A percentile compares a stretch with the other conserved stretches of the same genome.
phyloP scores from a whole-genome alignment of 2,888 invertebrate species.

The Zhuqinia jingwanae region DNA sequence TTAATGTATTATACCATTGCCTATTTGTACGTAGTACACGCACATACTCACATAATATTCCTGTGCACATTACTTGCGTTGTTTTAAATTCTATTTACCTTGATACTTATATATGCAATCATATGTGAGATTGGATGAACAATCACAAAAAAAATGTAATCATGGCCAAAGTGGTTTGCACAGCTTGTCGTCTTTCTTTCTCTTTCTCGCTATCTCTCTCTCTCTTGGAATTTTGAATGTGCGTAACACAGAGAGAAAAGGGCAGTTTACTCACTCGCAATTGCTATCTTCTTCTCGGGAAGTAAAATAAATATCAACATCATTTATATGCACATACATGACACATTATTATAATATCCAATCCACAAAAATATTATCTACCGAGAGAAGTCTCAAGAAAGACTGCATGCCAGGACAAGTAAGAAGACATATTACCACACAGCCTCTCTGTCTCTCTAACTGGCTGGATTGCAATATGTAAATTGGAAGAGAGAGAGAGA shows the following conservation, averaged over 20 bases:
- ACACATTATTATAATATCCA: not conserved
- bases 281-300: constrained; percentile 11
- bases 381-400: no score
- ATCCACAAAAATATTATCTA: constrained; percentile 50
- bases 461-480: constrained; percentile 42
- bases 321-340: constrained; percentile 58
- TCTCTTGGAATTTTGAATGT: constrained; percentile 42
- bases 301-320: constrained; percentile 58
- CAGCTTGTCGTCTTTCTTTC: constrained; percentile 52
- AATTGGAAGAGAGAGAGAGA: constrained; percentile 45
- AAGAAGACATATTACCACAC: constrained; percentile 55
- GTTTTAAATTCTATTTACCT: no score
- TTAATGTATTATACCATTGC: no score
- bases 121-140: not conserved
- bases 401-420: constrained; percentile 50
- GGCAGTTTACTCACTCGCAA: constrained; percentile 43
- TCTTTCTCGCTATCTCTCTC: no score
- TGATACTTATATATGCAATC: not conserved
- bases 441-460: not conserved
- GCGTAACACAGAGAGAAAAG: constrained; percentile 52
- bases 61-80: not conserved
- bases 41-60: not conserved
- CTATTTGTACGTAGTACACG: no score
- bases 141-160: constrained; percentile 46
- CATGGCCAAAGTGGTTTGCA: constrained; percentile 51